These are phyloP conservation scores for Ridgeia piscesae DNA, from an alignment of 1,140 invertebrate genomes.

Conservation along the genomic window DNA sequence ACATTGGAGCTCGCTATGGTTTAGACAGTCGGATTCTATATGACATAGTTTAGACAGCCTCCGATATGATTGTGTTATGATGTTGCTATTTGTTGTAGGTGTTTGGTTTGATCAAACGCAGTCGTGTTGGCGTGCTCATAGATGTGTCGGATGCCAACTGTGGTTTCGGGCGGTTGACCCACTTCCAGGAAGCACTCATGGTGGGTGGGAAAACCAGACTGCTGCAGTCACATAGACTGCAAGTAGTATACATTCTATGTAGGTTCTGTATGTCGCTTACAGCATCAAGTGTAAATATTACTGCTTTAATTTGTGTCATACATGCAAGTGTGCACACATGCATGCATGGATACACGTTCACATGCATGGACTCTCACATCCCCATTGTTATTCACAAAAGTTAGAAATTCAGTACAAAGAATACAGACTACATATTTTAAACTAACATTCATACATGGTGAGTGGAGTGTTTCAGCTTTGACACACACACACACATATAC, in stretches of 20 bases:
- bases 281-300: not conserved
- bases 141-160: constrained; percentile 56
- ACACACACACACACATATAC: too few species aligned
- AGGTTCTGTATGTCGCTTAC: not conserved
- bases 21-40: not conserved
- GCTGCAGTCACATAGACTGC: not conserved
- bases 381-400: too few species aligned
- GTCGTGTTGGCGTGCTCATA: constrained; percentile 48
- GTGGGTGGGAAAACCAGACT: constrained; percentile 37
- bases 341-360: too few species aligned
- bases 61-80: not conserved
- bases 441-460: too few species aligned
- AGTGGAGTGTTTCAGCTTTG: too few species aligned
- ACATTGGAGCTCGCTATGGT: too few species aligned
- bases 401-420: too few species aligned
- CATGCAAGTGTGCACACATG: too few species aligned
- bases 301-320: too few species aligned
- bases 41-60: not conserved
- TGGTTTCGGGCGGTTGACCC: constrained; percentile 51
- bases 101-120: constrained; percentile 55
- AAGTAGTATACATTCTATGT: not conserved
- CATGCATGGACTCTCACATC: too few species aligned
- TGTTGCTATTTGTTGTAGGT: constrained; percentile 35
- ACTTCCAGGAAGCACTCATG: constrained; percentile 51
- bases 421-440: too few species aligned